A percentile compares a stretch with the other conserved stretches of the same genome.
Conservation (phyloP, 2,797 vertebrate species). For the Cryptoblepharus egeriae region DNA sequence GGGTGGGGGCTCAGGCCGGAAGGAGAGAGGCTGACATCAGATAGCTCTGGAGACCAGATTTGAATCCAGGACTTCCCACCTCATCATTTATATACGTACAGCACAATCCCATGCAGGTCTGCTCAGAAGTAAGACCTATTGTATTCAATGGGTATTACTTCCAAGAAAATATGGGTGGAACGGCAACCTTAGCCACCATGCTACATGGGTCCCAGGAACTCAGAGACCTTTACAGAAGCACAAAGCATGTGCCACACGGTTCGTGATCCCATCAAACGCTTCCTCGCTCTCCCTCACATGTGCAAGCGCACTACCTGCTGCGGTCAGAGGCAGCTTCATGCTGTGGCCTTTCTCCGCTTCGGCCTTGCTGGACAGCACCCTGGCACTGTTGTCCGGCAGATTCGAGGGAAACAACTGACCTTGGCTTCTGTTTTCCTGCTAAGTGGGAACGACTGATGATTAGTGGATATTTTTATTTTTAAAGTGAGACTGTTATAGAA, state of each 20-base stretch:
- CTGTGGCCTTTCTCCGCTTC: constrained; percentile 78
- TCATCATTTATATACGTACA: too few species aligned
- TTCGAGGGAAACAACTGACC: constrained; percentile 70
- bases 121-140: too few species aligned
- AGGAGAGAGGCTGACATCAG: neutral
- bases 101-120: too few species aligned
- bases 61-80: neutral
- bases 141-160: too few species aligned
- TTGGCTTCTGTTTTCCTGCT: constrained; percentile 82
- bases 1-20: neutral
- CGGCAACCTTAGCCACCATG: neutral
- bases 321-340: constrained; percentile 87
- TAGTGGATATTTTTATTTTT: too few species aligned
- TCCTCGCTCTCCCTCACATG: neutral
- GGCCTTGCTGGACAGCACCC: constrained; percentile 75
- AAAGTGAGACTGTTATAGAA: too few species aligned
- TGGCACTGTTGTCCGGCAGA: constrained; percentile 74
- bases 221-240: neutral
- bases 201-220: too few species aligned
- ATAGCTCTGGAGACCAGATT: neutral
- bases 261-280: too few species aligned
- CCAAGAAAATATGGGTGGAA: too few species aligned
- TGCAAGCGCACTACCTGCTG: constrained; percentile 78
- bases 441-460: too few species aligned
- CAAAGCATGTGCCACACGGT: neutral